Evolutionary conservation across 1,140 invertebrate genomes (phyloP).

Genomic region (Spodoptera litura): DNA sequence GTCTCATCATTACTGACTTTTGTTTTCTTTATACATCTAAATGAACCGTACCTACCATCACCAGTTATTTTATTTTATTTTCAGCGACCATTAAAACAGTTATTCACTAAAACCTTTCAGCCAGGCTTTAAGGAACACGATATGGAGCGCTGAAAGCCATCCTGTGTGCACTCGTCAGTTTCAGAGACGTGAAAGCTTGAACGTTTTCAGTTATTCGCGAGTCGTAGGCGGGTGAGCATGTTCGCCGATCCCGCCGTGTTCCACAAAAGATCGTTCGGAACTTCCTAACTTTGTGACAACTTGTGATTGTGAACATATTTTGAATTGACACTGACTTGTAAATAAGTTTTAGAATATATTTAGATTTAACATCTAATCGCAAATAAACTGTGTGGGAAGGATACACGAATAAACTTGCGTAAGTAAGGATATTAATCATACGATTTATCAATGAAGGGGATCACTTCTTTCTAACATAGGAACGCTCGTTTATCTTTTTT

Average conservation of each 20-base stretch:
- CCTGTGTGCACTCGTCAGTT: conserved; percentile 35
- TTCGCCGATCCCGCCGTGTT: conserved; percentile 42
- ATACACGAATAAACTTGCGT: background rate
- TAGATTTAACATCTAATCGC: background rate
- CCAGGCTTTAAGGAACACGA: conserved; percentile 23
- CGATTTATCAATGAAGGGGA: conserved; percentile 10
- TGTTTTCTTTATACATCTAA: no score
- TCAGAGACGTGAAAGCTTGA: conserved; percentile 55
- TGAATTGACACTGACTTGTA: conserved; percentile 2
- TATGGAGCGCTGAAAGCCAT: conserved; percentile 42
- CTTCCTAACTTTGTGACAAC: conserved; percentile 58
- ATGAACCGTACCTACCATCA: no score
- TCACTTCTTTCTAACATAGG: background rate
- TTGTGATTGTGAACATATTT: conserved; percentile 37
- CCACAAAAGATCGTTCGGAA: conserved; percentile 50
- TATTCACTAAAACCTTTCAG: conserved; percentile 33
- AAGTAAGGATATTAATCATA: conserved; percentile 18
- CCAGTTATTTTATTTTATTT: background rate
- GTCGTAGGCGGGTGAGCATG: conserved; percentile 56
- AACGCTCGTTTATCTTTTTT: conserved; percentile 30
- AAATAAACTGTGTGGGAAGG: background rate
- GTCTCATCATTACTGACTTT: no score
- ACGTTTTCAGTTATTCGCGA: conserved; percentile 67
- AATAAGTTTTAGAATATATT: conserved; percentile 1
- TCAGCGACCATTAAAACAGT: background rate